phyloP scores from a whole-genome alignment of 1,140 invertebrate species.

The Philaenus spumarius region DNA sequence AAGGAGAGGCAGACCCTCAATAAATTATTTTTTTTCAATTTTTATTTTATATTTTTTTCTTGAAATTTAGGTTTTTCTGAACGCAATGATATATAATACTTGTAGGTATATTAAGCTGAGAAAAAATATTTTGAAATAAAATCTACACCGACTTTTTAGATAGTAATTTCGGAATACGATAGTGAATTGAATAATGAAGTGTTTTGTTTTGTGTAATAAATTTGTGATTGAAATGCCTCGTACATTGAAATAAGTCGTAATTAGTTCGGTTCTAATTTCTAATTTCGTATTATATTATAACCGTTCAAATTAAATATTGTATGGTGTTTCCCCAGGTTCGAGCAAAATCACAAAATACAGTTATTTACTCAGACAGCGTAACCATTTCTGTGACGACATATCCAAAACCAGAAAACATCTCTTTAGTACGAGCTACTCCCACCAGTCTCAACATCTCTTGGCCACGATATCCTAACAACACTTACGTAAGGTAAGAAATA shows the following conservation, averaged over 20 bases:
- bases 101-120: neutral
- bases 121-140: too few relatives aligned
- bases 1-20: too few relatives aligned
- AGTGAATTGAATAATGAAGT: too few relatives aligned
- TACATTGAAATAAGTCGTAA: neutral
- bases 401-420: conserved; percentile 56
- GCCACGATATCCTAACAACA: conserved; percentile 38
- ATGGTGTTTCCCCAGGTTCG: conserved; percentile 25
- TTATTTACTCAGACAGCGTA: conserved; percentile 56
- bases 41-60: too few relatives aligned
- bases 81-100: too few relatives aligned
- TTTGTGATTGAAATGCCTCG: too few relatives aligned
- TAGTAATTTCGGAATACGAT: too few relatives aligned
- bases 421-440: conserved; percentile 45
- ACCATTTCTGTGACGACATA: conserved; percentile 56
- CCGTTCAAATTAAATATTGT: conserved; percentile 27
- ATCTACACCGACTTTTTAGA: too few relatives aligned
- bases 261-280: neutral
- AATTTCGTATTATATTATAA: too few relatives aligned
- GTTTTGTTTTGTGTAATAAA: too few relatives aligned
- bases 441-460: conserved; percentile 55
- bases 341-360: conserved; percentile 60
- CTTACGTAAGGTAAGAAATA: neutral
- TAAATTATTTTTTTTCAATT: too few relatives aligned
- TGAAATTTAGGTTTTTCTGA: too few relatives aligned